Base-by-base conservation (phyloP, 2,797 vertebrate genomes). In the Acomys russatus region DNA sequence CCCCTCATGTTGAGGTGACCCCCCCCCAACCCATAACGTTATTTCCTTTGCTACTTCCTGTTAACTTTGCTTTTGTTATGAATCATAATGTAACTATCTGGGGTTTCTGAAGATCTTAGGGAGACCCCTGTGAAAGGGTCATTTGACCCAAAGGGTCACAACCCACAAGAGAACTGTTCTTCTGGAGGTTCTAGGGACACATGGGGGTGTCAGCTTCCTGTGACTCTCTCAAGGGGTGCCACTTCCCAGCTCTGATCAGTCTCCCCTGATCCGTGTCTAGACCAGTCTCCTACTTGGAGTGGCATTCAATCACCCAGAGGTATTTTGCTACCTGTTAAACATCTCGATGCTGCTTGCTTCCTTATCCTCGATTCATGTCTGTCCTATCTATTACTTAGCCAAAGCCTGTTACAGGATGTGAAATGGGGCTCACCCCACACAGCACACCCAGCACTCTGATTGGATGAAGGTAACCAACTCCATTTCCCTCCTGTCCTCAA, bases 331-430 rank as follows among this genome's bases (percentile, higher is more conserved):
- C 25, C 17, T 51, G 44, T 6, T 33, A 63, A 88, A 44, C 8
- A 49, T 51, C 92, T 30, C 23, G 12, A 83, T 20, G 49, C 3
- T 74, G 12, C 14, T n/a, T 30, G 70, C 22, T 38, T 84, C n/a
- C n/a, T n/a, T 28, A 20, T 63, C 28, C 30, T 66, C 4, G 28
- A n/a, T 28, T 15, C 30, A 35, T 6, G 7, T 6, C 44, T 70
- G 12, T 11, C 11, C 44, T 20, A 11, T 14, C 3, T 9, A 22
- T 3, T 28, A 28, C 51, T 12, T 2, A 10, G 44, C 9, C 0
- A 10, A 54, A 25, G 68, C 9, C 25, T 10, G 20, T n/a, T 54
- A 44, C 25, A 74, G 9, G 2, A 35, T n/a, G 33, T 3, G 15
- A 51, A 71, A 64, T 3, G 11, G 23, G 2, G 12, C 35, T 18